A percentile compares a stretch with the other conserved stretches of the same genome.
Conservation (phyloP, 2,797 vertebrate genomes). For the Lithobates sylvaticus region DNA sequence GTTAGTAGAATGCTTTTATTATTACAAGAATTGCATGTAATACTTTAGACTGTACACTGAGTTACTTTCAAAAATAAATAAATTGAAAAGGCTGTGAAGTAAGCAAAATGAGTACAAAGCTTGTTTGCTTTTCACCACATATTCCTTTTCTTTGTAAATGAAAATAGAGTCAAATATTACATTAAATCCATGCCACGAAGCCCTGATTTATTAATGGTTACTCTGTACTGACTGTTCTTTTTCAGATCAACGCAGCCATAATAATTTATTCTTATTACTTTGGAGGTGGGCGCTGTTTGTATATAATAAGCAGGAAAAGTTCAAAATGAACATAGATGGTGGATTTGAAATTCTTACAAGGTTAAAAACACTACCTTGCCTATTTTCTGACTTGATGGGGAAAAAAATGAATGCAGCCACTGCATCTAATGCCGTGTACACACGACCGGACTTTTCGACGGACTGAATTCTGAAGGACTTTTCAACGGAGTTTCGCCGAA, state of each 20-base stretch:
- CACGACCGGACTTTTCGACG: too few relatives aligned
- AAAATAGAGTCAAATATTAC: conserved; percentile 12
- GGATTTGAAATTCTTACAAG: neutral
- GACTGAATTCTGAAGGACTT: too few relatives aligned
- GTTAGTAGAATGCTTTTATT: conserved; percentile 55
- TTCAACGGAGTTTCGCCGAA: too few relatives aligned
- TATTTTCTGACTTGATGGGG: too few relatives aligned
- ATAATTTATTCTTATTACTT: neutral
- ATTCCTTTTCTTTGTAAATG: neutral
- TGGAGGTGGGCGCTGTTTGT: neutral
- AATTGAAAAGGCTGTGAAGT: conserved; percentile 30
- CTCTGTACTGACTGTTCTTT: neutral
- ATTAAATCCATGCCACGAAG: neutral
- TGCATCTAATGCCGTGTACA: too few relatives aligned
- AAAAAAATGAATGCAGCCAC: too few relatives aligned
- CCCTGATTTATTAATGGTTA: neutral
- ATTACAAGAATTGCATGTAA: conserved; percentile 56
- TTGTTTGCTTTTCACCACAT: neutral
- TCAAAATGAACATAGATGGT: neutral
- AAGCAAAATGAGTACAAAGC: conserved; percentile 23
- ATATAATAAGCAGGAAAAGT: neutral
- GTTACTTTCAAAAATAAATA: conserved; percentile 50
- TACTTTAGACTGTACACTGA: conserved; percentile 42
- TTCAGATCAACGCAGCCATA: neutral
- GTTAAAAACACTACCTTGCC: neutral